These are phyloP conservation scores for Gyrodactylus salaris DNA, from an alignment of 1,140 invertebrate genomes.

Conservation along the genomic window DNA sequence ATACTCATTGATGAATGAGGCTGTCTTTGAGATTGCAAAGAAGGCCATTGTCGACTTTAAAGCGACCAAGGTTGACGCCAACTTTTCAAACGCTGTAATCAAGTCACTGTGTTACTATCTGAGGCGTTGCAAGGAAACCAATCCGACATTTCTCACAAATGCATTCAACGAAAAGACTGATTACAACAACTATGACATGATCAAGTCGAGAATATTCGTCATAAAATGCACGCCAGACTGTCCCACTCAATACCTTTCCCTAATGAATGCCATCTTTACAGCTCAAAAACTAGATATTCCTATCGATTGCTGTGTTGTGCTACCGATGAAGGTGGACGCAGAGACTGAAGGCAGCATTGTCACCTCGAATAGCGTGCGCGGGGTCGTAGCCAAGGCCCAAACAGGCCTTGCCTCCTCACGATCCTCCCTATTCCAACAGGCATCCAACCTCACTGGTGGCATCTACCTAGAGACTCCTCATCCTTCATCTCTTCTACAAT, in stretches of 20 bases:
- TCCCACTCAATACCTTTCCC: constrained; percentile 72
- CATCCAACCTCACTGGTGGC: constrained; percentile 71
- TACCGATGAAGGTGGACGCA: background rate
- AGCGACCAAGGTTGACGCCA: background rate
- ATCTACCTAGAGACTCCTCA: constrained; percentile 30
- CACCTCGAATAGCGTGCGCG: background rate
- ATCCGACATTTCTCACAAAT: background rate
- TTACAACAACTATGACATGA: background rate
- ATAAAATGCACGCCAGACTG: constrained; percentile 22
- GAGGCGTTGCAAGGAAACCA: background rate
- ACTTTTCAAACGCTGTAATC: background rate
- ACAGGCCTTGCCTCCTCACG: background rate
- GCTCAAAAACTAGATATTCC: constrained; percentile 37
- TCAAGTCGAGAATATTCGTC: background rate
- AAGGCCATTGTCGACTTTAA: background rate
- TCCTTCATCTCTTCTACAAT: constrained; percentile 36
- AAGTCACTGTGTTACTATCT: background rate
- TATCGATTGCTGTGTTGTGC: constrained; percentile 8
- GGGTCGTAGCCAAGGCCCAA: background rate
- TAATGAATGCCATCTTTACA: constrained; percentile 89
- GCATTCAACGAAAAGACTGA: background rate
- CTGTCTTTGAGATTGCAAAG: background rate
- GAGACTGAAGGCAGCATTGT: background rate
- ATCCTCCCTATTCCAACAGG: constrained; percentile 14
- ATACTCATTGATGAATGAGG: background rate